Percentiles rank a stretch among this genome's conserved stretches.
Evolutionary conservation across 1,140 invertebrate species (phyloP).

Genomic region (Euborellia annulipes): DNA sequence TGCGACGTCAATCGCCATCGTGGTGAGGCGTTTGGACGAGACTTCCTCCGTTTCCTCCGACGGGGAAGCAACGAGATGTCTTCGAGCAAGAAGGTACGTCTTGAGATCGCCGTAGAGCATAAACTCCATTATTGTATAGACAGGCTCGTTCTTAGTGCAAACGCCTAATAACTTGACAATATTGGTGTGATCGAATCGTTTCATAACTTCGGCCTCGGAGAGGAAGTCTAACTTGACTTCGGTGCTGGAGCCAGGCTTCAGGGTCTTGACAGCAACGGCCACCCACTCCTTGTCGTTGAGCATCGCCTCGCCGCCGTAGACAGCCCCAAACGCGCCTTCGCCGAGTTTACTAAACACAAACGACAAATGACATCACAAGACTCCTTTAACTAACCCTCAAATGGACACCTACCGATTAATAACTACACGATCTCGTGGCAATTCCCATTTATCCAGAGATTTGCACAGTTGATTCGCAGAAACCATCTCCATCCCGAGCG

Average conservation of each 20-base stretch:
- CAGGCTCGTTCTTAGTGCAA: slow-evolving; percentile 66
- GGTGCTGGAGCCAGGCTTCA: slow-evolving; percentile 62
- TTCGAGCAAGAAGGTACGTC: slow-evolving; percentile 65
- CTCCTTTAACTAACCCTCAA: too few species aligned
- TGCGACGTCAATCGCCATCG: slow-evolving; percentile 74
- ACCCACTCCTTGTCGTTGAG: slow-evolving; percentile 55
- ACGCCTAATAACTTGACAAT: slow-evolving; percentile 75
- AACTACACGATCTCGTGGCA: slow-evolving; percentile 66
- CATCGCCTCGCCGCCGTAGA: slow-evolving; percentile 69
- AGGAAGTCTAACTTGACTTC: slow-evolving; percentile 86
- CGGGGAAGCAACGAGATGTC: slow-evolving; percentile 59
- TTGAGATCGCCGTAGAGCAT: slow-evolving; percentile 52
- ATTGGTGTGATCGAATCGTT: slow-evolving; percentile 78
- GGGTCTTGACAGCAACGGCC: slow-evolving; percentile 79
- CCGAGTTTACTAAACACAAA: slow-evolving; percentile 40
- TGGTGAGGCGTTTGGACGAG: slow-evolving; percentile 58
- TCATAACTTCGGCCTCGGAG: slow-evolving; percentile 87
- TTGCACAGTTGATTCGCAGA: too few species aligned
- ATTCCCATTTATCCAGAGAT: slow-evolving; percentile 68
- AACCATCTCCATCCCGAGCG: slow-evolving; percentile 10
- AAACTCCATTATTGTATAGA: slow-evolving; percentile 85
- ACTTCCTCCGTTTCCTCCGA: slow-evolving; percentile 59
- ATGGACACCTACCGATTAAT: slow-evolving; percentile 46
- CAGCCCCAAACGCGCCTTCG: slow-evolving; percentile 78
- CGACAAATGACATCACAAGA: too few species aligned